phyloP scores from a whole-genome alignment of 2,888 invertebrate species.

The Bellardia pandia region DNA sequence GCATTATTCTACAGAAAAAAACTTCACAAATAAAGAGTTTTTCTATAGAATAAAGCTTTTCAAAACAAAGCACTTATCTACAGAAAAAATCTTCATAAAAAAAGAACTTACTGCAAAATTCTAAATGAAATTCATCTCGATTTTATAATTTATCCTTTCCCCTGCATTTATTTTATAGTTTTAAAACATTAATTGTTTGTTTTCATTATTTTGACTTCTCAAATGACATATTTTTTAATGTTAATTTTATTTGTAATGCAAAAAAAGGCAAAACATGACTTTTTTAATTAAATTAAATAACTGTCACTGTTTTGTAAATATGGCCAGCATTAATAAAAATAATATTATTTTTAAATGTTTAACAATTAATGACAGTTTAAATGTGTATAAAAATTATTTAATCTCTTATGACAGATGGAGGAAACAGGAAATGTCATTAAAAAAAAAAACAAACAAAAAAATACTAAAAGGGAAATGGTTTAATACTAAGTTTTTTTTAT shows the following conservation, averaged over 20 bases:
- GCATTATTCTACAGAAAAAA: too few species aligned
- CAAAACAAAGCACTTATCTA: too few species aligned
- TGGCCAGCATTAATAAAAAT: conserved; percentile 55
- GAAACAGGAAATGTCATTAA: conserved; percentile 48
- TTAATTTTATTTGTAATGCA: not conserved
- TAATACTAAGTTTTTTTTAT: conserved; percentile 34
- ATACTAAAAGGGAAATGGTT: conserved; percentile 29
- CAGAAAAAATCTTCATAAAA: too few species aligned
- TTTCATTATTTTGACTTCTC: conserved; percentile 22
- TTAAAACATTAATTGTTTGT: not conserved
- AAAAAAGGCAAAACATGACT: conserved; percentile 20
- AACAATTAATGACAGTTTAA: conserved; percentile 64
- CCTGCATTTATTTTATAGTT: not conserved
- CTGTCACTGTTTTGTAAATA: conserved; percentile 46
- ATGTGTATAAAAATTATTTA: conserved; percentile 48
- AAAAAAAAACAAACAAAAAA: not conserved
- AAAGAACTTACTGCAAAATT: too few species aligned
- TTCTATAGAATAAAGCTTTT: too few species aligned
- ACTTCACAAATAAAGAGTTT: too few species aligned
- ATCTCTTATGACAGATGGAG: conserved; percentile 53
- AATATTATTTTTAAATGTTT: conserved; percentile 51
- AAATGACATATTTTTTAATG: conserved; percentile 55
- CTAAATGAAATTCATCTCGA: too few species aligned
- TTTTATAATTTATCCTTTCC: not conserved
- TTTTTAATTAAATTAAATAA: conserved; percentile 69